Base-by-base conservation (phyloP, 2,113 vertebrate genomes). In the Galbula dea region DNA sequence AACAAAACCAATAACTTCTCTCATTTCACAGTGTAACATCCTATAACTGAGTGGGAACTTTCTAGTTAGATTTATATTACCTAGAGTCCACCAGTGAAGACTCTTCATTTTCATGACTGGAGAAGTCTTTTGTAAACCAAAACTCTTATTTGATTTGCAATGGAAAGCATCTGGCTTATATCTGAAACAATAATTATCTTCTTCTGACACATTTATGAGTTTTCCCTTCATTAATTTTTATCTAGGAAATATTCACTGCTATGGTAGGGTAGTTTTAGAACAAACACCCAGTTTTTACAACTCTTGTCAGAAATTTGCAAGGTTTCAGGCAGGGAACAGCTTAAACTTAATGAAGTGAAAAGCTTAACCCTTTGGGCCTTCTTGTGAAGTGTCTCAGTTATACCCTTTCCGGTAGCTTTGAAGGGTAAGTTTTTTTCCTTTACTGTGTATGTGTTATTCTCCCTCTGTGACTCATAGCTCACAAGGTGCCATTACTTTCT, bases 221-320 rank as follows among this genome's bases (percentile, higher is more conserved):
- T 97, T 97, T 97, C 73, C 82, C 95, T 96, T 97, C 95, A 97
- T 97, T 97, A 97, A 94, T 96, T 97, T 97, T 98, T 96, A 97
- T 96, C 90, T 96, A 67, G 36, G 88, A 97, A 95, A 66, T 96
- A 96, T 92, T 97, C 91, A 89, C 32, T 95, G 92, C 95, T 96
- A 86, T 94, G 79, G 73, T 92, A 96, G 83, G 91, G 68, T 93
- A 92, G 88, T 96, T 98, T 97, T 97, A 96, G 95, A 97, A 97
- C 83, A 98, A 97, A 95, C 95, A 97, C 94, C 92, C 97, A 95
- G 41, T 96, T 97, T 98, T 97, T 97, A 96, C 93, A 97, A 96
- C 83, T 96, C 81, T 94, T 97, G 94, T 90, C 72, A 90, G 93
- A 97, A 95, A 95, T 91, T 67, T 91, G 94, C 81, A 94, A 94